phyloP scores from a whole-genome alignment of 2,797 vertebrate species.

The Pseudochirops cupreus region DNA sequence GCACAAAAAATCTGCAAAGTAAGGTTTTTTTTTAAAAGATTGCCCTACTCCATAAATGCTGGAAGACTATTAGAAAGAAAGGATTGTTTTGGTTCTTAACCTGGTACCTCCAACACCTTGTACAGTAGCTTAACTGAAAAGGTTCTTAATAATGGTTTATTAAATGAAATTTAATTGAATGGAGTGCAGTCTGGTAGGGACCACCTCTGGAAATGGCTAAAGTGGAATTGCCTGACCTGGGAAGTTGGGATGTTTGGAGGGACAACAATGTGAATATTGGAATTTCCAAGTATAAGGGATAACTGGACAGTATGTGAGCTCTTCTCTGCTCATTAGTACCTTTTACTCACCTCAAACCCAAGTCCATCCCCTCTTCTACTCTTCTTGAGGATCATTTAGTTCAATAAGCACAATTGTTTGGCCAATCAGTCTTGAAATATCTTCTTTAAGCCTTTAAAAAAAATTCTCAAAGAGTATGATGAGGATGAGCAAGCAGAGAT shows the following conservation, averaged over 20 bases:
- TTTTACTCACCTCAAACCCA: background rate
- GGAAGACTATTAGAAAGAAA: background rate
- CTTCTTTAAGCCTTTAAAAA: background rate
- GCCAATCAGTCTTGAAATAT: background rate
- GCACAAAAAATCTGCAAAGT: background rate
- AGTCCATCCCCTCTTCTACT: background rate
- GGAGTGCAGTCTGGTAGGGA: background rate
- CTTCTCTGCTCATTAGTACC: background rate
- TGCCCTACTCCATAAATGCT: background rate
- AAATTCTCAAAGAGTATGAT: too few species aligned
- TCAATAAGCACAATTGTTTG: background rate
- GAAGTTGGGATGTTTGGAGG: background rate
- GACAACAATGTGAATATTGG: background rate
- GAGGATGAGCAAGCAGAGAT: background rate
- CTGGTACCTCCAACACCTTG: background rate
- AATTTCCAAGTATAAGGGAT: background rate
- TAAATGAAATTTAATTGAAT: background rate
- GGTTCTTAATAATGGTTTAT: background rate
- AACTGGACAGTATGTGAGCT: conserved; percentile 21
- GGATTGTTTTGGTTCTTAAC: background rate
- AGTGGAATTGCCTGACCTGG: background rate
- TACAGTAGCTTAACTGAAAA: background rate
- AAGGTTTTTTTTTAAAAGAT: background rate
- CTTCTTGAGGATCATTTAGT: background rate
- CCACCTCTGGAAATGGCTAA: background rate